These are phyloP conservation scores for Mobula hypostoma DNA, from an alignment of 2,113 vertebrate species.

Conservation along the genomic window DNA sequence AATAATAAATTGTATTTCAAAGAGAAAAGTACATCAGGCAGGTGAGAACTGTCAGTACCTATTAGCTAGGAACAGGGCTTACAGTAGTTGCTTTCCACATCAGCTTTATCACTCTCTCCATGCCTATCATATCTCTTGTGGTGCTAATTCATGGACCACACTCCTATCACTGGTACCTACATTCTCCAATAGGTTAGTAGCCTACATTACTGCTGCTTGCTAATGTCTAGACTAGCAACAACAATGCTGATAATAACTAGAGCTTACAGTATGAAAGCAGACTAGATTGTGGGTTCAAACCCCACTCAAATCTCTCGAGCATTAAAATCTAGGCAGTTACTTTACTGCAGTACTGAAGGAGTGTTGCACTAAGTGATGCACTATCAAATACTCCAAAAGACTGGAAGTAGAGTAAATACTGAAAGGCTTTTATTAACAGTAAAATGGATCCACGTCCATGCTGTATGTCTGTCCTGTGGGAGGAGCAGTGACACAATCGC, in stretches of 20 bases:
- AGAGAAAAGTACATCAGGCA: background rate
- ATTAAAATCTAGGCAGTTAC: no score
- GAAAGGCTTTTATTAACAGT: no score
- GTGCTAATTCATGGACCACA: background rate
- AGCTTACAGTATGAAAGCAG: background rate
- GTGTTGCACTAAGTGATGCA: no score
- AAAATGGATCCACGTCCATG: no score
- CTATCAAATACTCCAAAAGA: no score
- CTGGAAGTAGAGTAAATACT: no score
- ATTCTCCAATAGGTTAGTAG: background rate
- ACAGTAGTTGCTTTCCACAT: background rate
- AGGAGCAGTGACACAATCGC: no score
- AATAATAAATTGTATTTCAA: slow-evolving; percentile 36
- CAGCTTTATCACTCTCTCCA: background rate
- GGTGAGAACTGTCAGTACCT: slow-evolving; percentile 24
- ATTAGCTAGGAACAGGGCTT: background rate
- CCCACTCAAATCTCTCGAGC: no score
- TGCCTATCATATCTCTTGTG: background rate
- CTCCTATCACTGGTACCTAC: background rate
- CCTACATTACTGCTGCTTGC: background rate
- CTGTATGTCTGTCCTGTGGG: no score
- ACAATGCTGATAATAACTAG: no score
- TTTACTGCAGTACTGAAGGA: no score
- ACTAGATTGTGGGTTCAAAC: background rate
- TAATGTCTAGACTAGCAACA: background rate